Conservation (phyloP, 2,888 invertebrate species). For the Melieria crassipennis region DNA sequence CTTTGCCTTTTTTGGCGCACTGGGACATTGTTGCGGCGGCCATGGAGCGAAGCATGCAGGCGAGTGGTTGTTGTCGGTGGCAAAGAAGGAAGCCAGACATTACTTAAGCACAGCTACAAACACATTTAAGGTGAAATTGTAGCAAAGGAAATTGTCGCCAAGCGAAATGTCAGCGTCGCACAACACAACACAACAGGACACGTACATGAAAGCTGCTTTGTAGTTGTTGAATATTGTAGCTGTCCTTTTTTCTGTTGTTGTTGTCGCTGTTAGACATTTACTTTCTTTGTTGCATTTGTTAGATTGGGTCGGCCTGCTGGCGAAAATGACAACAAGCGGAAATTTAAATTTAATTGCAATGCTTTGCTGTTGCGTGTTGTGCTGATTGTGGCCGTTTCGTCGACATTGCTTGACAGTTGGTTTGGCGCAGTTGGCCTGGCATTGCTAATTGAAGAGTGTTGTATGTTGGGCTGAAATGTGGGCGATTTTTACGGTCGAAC, state of each 20-base stretch:
- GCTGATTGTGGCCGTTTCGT: conserved; percentile 73
- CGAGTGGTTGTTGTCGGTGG: conserved; percentile 8
- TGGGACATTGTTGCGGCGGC: too few relatives aligned
- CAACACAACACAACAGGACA: conserved; percentile 23
- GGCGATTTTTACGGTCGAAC: too few relatives aligned
- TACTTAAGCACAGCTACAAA: conserved; percentile 37
- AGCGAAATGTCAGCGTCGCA: neutral
- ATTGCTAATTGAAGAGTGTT: too few relatives aligned
- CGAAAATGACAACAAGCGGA: conserved; percentile 35
- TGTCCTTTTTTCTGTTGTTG: conserved; percentile 29
- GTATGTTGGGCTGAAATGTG: too few relatives aligned
- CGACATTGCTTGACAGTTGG: conserved; percentile 49
- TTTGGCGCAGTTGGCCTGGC: too few relatives aligned
- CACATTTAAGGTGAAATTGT: too few relatives aligned
- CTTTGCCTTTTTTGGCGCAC: conserved; percentile 22
- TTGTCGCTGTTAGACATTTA: neutral
- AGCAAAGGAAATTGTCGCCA: too few relatives aligned
- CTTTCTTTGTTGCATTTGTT: neutral
- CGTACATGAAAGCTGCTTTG: conserved; percentile 24
- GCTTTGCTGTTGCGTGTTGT: conserved; percentile 78
- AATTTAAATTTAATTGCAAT: conserved; percentile 58
- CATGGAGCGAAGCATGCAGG: too few relatives aligned
- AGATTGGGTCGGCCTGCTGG: too few relatives aligned
- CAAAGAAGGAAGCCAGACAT: conserved; percentile 43
- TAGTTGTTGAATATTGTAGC: conserved; percentile 23